Evolutionary conservation across 2,888 invertebrate species (phyloP), one percentile per base, ranked within the genome.

Genomic region (Noctuana brunneofusca): DNA sequence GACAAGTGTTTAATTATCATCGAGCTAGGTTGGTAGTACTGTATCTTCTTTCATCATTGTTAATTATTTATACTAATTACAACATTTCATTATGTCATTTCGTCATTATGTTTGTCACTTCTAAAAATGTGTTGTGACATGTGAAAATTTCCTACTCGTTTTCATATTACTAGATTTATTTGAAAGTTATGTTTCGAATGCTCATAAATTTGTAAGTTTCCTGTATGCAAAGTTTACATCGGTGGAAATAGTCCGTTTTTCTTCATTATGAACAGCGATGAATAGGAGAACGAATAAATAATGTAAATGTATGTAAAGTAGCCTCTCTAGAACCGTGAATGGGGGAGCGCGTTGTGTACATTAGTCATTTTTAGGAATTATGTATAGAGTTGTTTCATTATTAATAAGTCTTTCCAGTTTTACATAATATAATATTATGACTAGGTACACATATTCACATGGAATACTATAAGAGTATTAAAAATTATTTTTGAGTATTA

Each of bases 151-250:
- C 24, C 24, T 24, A n/a, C 4, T 41, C 43, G 14, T 22, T 49
- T 8, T 50, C 53, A 49, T 20, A 46, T 30, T 20, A 14, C 50
- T 43, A 30, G 14, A 14, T 14, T 59, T 50, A 30, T 32, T 59
- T 11, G 35, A 43, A 18, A 24, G 35, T 24, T 14, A 43, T 62
- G 38, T 62, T 55, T 62, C 49, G 48, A 62, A 32, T 55, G 49
- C 55, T 62, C 60, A 62, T 62, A 62, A 62, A 62, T 60, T 60
- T 43, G 60, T 55, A 35, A 62, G 49, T 65, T 66, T 67, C 67
- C 62, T 53, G 64, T 58, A 62, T 62, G 60, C 60, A 62, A 62
- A 62, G 48, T 62, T 62, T 48, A 35, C 49, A 49, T 49, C 27
- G 55, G 18, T 62, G 55, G 35, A 62, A 62, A 62, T 62, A 55